Base-by-base conservation (phyloP, 2,888 invertebrate species). In the Agrotis ipsilon region DNA sequence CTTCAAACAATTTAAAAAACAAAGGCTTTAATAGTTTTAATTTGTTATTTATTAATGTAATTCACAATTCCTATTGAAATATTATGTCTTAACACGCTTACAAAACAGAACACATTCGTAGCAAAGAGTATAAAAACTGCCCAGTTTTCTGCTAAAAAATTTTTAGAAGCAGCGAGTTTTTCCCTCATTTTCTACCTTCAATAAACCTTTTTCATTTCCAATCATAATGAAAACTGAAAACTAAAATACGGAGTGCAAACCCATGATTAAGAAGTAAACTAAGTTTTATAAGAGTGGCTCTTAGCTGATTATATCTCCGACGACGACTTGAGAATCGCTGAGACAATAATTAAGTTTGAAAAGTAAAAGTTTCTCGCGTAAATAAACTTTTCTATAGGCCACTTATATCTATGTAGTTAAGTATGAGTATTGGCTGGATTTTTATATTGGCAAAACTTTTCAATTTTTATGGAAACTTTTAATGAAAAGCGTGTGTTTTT, bases 341-440 rank as follows among this genome's bases (percentile, higher is more conserved):
- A 57, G 78, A 81, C 59, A 81, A 66, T 76, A 81, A 79, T 77
- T 72, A 62, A 71, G 65, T 79, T 79, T 52, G 7, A 48, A 70
- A 79, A 81, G 72, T 65, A 68, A 75, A 70, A 61, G 45, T 61
- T 24, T 19, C 54, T 49, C 18, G 49, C 45, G 54, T 59, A 27
- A 67, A 71, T 46, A 51, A 64, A 68, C 49, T 81, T 61, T 65
- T 71, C 46, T 68, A 11, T 59, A 43, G 7, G 18, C 27, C 45
- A 73, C 60, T 60, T 73, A 57, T 60, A n/a, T 57, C 57, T 61
- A 6, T 24, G 18, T 75, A 6, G 3, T 9, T 68, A 13, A 14
- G 3, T n/a, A 18, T 16, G 13, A 18, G 0, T 14, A 46, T n/a
- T 48, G 9, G 3, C 0, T n/a, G 7, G 3, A 39, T 45, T 45